Conservation (phyloP, 2,113 vertebrate genomes). For the Rhinoderma darwinii region DNA sequence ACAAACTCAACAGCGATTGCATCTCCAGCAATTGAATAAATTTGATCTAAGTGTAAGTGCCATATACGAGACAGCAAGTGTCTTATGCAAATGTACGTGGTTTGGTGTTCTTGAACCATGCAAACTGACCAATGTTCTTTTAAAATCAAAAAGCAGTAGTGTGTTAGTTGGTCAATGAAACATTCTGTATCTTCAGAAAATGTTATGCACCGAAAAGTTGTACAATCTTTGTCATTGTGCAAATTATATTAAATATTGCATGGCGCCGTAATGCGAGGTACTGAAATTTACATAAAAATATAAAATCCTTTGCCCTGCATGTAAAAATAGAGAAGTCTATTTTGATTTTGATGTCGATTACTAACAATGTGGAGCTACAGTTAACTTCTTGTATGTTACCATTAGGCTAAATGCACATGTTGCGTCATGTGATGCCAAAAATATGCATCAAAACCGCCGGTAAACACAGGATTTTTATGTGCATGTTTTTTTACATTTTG, state of each 20-base stretch:
- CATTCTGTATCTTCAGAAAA: neutral
- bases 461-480: too few species aligned
- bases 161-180: neutral
- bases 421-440: too few species aligned
- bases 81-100: neutral
- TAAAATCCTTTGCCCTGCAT: constrained; percentile 14
- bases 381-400: neutral
- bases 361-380: neutral
- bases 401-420: too few species aligned
- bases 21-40: neutral
- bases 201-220: neutral
- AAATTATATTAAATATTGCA: constrained; percentile 22
- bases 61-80: neutral
- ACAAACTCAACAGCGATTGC: neutral
- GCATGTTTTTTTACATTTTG: too few species aligned
- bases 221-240: constrained; percentile 40
- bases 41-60: constrained; percentile 10
- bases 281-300: constrained; percentile 30
- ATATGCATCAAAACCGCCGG: too few species aligned
- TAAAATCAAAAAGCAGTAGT: neutral
- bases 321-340: constrained; percentile 20
- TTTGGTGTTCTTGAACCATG: neutral
- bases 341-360: neutral
- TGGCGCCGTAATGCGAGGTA: constrained; percentile 4
- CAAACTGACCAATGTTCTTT: neutral